These are phyloP conservation scores for Folsomia manolachei DNA, from an alignment of 2,888 invertebrate species.

Conservation along the genomic window DNA sequence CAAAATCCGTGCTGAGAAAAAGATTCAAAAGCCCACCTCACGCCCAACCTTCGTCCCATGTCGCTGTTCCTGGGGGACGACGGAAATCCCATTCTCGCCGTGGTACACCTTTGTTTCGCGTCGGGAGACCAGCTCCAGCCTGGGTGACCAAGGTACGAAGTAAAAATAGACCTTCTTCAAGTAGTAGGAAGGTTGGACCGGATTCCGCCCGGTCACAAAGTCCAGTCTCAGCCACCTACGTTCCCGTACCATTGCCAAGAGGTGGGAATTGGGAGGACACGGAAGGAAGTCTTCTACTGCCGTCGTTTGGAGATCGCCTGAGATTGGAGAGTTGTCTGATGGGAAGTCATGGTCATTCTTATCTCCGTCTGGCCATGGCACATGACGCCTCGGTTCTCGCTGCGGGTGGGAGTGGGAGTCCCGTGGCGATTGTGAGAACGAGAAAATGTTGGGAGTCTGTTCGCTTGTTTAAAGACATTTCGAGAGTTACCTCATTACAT, in stretches of 20 bases:
- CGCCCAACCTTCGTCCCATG: background rate
- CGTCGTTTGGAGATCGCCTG: background rate
- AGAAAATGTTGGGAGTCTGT: slow-evolving; percentile 33
- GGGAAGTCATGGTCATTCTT: slow-evolving; percentile 34
- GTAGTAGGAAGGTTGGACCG: background rate
- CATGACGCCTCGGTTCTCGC: slow-evolving; percentile 39
- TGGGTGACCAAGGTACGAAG: background rate
- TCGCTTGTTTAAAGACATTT: slow-evolving; percentile 35
- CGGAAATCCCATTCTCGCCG: background rate
- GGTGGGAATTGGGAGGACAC: background rate
- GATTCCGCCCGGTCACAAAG: slow-evolving; percentile 27
- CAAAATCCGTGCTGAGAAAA: slow-evolving; percentile 44
- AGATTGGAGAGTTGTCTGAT: background rate
- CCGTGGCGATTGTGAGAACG: slow-evolving; percentile 35
- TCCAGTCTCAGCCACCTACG: background rate
- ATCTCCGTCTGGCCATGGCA: slow-evolving; percentile 33
- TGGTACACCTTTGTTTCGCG: background rate
- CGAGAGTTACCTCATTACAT: slow-evolving; percentile 32
- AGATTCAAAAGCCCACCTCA: slow-evolving; percentile 43
- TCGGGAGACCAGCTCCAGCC: background rate
- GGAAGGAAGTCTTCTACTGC: slow-evolving; percentile 10
- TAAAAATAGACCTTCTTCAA: background rate
- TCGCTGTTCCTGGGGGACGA: too few species aligned
- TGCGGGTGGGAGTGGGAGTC: slow-evolving; percentile 41
- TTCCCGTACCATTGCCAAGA: background rate